Percentiles rank a stretch among this genome's conserved stretches.
These are phyloP conservation scores for Synergus itoensis DNA, from an alignment of 2,888 invertebrate species.

Conservation along the genomic window DNA sequence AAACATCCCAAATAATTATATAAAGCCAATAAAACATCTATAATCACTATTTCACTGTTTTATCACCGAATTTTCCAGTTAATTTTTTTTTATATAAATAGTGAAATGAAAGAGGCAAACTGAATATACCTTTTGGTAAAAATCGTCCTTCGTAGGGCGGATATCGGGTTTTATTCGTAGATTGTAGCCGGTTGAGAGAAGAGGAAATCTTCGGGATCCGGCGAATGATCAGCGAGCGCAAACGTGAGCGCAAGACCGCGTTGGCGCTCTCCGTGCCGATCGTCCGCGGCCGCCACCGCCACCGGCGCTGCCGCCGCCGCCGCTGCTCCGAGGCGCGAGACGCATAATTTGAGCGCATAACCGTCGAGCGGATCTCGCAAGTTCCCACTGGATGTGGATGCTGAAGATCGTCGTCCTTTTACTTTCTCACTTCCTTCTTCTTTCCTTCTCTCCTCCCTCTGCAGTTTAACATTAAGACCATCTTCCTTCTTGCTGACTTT, in stretches of 20 bases:
- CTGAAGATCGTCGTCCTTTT: conserved; percentile 27
- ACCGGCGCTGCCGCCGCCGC: conserved; percentile 59
- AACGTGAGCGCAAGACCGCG: conserved; percentile 26
- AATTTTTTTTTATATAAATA: background rate
- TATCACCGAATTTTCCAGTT: too few relatives aligned
- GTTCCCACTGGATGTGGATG: conserved; percentile 33
- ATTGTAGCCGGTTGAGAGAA: conserved; percentile 4
- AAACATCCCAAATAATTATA: too few relatives aligned
- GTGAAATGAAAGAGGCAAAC: background rate
- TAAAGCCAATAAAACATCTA: too few relatives aligned
- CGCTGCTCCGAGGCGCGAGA: conserved; percentile 63
- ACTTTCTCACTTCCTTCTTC: conserved; percentile 16
- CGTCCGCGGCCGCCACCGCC: conserved; percentile 52
- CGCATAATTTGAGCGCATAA: conserved; percentile 73
- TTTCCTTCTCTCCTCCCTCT: conserved; percentile 14
- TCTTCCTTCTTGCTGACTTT: conserved; percentile 9
- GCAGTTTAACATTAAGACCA: conserved; percentile 3
- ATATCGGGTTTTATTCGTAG: background rate
- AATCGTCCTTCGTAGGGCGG: conserved; percentile 16
- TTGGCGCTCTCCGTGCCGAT: conserved; percentile 42
- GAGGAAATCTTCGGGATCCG: conserved; percentile 1
- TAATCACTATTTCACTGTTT: too few relatives aligned
- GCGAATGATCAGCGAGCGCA: conserved; percentile 35
- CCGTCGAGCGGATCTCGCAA: conserved; percentile 58
- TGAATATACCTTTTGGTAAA: background rate